Evolutionary conservation across 2,797 vertebrate species (phyloP).

Genomic region (Austrolebias charrua): DNA sequence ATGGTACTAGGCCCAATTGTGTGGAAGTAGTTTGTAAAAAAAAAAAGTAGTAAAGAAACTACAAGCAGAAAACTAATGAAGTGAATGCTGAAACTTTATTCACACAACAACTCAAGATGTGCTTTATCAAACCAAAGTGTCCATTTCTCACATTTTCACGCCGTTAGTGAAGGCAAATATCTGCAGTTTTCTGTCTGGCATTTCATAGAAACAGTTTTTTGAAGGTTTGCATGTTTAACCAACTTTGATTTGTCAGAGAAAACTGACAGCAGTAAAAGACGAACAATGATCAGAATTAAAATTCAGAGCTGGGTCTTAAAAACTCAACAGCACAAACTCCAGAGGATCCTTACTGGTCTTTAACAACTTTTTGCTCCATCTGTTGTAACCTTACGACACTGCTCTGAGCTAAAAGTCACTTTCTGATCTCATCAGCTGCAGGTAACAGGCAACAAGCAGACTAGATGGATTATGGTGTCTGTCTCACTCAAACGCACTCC

Average conservation of each 20-base stretch:
- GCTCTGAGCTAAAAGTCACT: conserved; percentile 46
- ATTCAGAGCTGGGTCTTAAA: background rate
- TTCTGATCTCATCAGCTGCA: conserved; percentile 65
- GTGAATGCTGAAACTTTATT: no score
- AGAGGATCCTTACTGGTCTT: conserved; percentile 12
- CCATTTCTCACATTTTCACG: no score
- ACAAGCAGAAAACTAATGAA: no score
- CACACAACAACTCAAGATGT: no score
- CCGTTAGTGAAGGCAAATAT: no score
- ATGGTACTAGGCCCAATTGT: no score
- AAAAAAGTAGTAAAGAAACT: no score
- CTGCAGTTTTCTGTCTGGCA: no score
- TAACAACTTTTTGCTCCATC: conserved; percentile 24
- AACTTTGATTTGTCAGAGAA: background rate
- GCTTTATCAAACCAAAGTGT: no score
- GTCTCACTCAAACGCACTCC: conserved; percentile 1
- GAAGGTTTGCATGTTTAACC: background rate
- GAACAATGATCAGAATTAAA: background rate
- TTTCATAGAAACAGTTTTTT: no score
- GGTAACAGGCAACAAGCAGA: conserved; percentile 71
- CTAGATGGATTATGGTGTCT: conserved; percentile 59
- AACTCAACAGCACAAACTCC: conserved; percentile 9
- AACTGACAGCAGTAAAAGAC: background rate
- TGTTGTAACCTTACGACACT: conserved; percentile 27
- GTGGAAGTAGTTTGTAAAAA: no score